A percentile compares a stretch with the other conserved stretches of the same genome.
These are phyloP conservation scores for Netelia fuscicornis DNA, from an alignment of 2,888 invertebrate species.

Conservation along the genomic window DNA sequence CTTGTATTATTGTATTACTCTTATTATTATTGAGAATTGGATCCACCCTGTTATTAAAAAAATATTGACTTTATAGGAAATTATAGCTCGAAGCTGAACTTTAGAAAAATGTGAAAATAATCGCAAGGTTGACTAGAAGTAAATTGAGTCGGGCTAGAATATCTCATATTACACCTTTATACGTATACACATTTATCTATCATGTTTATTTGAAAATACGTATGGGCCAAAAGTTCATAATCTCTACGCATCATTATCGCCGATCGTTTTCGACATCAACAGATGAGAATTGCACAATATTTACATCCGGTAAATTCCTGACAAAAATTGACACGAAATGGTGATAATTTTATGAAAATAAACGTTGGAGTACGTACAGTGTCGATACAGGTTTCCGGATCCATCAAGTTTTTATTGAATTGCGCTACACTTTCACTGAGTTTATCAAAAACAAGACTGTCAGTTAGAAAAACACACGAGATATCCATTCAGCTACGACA, in stretches of 20 bases:
- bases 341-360: background rate
- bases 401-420: slow-evolving; percentile 35
- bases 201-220: background rate
- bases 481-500: slow-evolving; percentile 1
- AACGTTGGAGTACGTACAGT: slow-evolving; percentile 31
- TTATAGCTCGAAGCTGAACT: too few relatives aligned
- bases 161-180: too few relatives aligned
- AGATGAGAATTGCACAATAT: slow-evolving; percentile 13
- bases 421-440: slow-evolving; percentile 19
- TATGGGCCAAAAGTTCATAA: background rate
- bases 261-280: background rate
- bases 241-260: background rate
- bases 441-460: background rate
- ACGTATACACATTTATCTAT: too few relatives aligned
- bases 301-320: background rate
- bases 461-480: slow-evolving; percentile 39
- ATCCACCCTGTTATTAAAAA: too few relatives aligned
- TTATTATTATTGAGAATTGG: too few relatives aligned
- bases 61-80: too few relatives aligned
- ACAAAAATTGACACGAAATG: background rate
- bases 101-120: too few relatives aligned
- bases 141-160: too few relatives aligned
- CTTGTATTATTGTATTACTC: too few relatives aligned
- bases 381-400: background rate
- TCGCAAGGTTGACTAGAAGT: too few relatives aligned